These are phyloP conservation scores for Nineta flava DNA, from an alignment of 2,888 invertebrate species.

Conservation along the genomic window DNA sequence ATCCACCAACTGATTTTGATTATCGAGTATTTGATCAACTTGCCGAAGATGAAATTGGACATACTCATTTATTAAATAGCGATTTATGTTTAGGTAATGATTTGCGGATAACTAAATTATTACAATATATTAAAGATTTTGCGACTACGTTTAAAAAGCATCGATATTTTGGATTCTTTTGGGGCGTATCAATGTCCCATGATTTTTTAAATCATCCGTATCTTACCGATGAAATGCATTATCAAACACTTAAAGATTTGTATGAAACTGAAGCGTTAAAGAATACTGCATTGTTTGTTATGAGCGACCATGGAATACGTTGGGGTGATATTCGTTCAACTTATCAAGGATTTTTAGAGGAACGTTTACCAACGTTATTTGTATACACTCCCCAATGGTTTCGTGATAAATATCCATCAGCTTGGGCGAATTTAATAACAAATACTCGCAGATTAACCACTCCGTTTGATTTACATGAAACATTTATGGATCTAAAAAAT, in stretches of 20 bases:
- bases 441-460: constrained; percentile 63
- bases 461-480: constrained; percentile 72
- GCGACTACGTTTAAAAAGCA: constrained; percentile 37
- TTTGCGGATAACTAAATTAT: constrained; percentile 50
- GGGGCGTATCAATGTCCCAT: constrained; percentile 71
- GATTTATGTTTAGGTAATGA: constrained; percentile 53
- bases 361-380: constrained; percentile 68
- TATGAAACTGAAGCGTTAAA: constrained; percentile 38
- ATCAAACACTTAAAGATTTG: constrained; percentile 38
- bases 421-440: constrained; percentile 42
- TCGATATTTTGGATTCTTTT: constrained; percentile 67
- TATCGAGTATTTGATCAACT: constrained; percentile 56
- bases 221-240: constrained; percentile 50
- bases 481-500: constrained; percentile 50
- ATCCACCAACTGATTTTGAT: constrained; percentile 76
- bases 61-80: constrained; percentile 44
- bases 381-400: constrained; percentile 60
- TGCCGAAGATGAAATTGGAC: constrained; percentile 50
- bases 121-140: constrained; percentile 54
- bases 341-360: constrained; percentile 75
- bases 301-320: constrained; percentile 84
- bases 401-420: constrained; percentile 38
- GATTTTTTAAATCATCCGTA: constrained; percentile 68
- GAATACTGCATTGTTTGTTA: constrained; percentile 46
- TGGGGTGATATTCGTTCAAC: constrained; percentile 73